Percentiles rank a stretch among this genome's conserved stretches.
These are phyloP conservation scores for Zaprionus davidi DNA, from an alignment of 1,140 invertebrate species.

Conservation along the genomic window DNA sequence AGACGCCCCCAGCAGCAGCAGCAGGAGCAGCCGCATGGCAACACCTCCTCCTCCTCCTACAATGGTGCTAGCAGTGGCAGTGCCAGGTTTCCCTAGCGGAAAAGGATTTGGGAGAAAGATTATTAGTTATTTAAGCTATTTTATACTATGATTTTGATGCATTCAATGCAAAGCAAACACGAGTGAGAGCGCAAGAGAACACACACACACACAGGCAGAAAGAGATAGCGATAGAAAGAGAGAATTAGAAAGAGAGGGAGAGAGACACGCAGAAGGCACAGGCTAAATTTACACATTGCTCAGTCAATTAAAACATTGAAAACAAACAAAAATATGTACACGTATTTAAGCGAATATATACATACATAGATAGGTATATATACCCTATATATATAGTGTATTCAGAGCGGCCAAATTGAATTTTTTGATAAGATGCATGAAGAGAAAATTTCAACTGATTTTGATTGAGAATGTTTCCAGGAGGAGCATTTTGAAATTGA, in stretches of 20 bases:
- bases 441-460: conserved; percentile 28
- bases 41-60: not conserved
- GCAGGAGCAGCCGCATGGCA: conserved; percentile 1
- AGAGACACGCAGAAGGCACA: not conserved
- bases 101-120: conserved; percentile 40
- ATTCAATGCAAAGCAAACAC: conserved; percentile 50
- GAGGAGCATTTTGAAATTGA: conserved; percentile 20
- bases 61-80: not conserved
- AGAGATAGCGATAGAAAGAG: conserved; percentile 1
- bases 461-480: conserved; percentile 12
- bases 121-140: conserved; percentile 62
- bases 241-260: conserved; percentile 1
- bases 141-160: conserved; percentile 34
- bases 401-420: conserved; percentile 44
- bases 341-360: conserved; percentile 21
- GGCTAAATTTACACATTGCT: conserved; percentile 59
- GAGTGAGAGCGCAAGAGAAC: conserved; percentile 27
- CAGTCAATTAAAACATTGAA: conserved; percentile 69
- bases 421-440: conserved; percentile 35
- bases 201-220: not conserved
- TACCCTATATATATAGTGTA: conserved; percentile 5
- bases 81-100: conserved; percentile 30
- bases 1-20: conserved; percentile 45
- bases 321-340: conserved; percentile 5
- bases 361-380: conserved; percentile 5